These are phyloP conservation scores for Ostrea denselamellosa DNA, from an alignment of 1,140 invertebrate species.

Conservation along the genomic window DNA sequence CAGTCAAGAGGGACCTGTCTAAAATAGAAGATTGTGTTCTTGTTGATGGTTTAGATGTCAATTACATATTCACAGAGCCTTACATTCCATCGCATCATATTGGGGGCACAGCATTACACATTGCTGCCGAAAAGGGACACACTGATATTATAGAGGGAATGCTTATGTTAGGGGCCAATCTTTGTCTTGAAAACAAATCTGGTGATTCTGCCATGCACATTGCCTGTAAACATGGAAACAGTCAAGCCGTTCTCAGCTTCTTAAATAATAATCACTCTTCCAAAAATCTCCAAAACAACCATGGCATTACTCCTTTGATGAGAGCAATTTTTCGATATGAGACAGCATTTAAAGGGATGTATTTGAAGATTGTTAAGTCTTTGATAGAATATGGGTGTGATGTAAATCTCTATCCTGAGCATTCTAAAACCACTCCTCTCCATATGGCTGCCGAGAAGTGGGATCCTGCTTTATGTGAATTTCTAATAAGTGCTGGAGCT, in stretches of 20 bases:
- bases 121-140: slow-evolving; percentile 59
- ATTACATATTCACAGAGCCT: slow-evolving; percentile 60
- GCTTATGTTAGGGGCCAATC: slow-evolving; percentile 58
- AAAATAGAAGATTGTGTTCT: slow-evolving; percentile 52
- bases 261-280: slow-evolving; percentile 51
- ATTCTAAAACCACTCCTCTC: slow-evolving; percentile 61
- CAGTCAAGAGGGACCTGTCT: slow-evolving; percentile 58
- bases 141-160: slow-evolving; percentile 53
- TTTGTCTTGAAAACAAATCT: slow-evolving; percentile 59
- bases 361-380: slow-evolving; percentile 60
- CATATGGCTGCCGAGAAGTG: slow-evolving; percentile 63
- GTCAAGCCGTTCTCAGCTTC: slow-evolving; percentile 58
- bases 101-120: slow-evolving; percentile 61
- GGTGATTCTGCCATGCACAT: slow-evolving; percentile 66
- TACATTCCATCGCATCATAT: slow-evolving; percentile 57
- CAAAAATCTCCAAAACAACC: slow-evolving; percentile 64
- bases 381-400: slow-evolving; percentile 61
- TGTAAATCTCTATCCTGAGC: slow-evolving; percentile 61
- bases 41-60: slow-evolving; percentile 55
- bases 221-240: slow-evolving; percentile 64
- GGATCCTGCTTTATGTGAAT: slow-evolving; percentile 50
- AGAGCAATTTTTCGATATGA: slow-evolving; percentile 63
- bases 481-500: slow-evolving; percentile 63
- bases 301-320: slow-evolving; percentile 66
- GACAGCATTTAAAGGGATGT: slow-evolving; percentile 55